Conservation (phyloP, 2,797 vertebrate genomes). For the Melanotaenia parkinsoni region DNA sequence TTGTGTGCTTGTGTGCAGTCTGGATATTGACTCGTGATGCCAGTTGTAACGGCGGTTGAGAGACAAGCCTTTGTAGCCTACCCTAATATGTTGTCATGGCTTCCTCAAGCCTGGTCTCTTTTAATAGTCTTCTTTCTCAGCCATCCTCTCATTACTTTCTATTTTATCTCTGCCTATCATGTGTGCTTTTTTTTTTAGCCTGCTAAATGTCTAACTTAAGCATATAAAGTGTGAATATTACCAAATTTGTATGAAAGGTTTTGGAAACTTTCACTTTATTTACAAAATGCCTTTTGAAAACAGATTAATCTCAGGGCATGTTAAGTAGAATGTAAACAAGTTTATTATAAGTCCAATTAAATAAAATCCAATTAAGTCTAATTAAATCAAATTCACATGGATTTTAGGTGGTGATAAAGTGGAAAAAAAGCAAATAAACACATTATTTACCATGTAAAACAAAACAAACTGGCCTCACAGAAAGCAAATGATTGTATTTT, state of each 20-base stretch:
- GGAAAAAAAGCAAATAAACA: no score
- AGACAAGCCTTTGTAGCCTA: not conserved
- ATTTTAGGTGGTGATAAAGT: no score
- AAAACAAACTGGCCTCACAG: no score
- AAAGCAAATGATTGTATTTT: not conserved
- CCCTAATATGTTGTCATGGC: not conserved
- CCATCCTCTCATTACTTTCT: not conserved
- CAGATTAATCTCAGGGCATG: not conserved
- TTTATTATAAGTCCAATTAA: not conserved
- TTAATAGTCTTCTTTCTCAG: not conserved
- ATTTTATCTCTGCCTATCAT: not conserved
- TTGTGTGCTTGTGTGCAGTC: slow-evolving; percentile 1
- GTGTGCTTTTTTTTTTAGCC: not conserved
- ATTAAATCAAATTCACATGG: no score
- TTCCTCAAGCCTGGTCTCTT: not conserved
- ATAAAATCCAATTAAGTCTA: no score
- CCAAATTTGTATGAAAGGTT: not conserved
- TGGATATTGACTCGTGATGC: slow-evolving; percentile 15
- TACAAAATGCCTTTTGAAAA: not conserved
- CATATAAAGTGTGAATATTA: not conserved
- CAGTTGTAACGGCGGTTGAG: slow-evolving; percentile 26
- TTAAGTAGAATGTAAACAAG: not conserved
- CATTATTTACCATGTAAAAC: no score
- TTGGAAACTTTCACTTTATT: not conserved
- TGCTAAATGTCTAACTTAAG: not conserved